A percentile compares a stretch with the other conserved stretches of the same genome.
Evolutionary conservation across 2,888 invertebrate genomes (phyloP).

Genomic region (Platycheirus rosarum): DNA sequence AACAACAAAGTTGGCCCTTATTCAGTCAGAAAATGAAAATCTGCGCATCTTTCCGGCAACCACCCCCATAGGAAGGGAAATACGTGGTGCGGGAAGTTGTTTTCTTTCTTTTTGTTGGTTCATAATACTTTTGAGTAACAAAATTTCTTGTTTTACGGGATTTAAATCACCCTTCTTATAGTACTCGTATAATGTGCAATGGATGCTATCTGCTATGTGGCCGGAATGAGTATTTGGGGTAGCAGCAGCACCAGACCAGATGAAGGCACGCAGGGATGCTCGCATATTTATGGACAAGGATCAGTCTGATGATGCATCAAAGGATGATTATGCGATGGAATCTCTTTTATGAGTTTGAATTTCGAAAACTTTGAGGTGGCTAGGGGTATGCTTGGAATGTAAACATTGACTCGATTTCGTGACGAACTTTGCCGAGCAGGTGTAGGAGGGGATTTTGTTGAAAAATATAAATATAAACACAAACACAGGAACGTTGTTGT

Average conservation of each 20-base stretch:
- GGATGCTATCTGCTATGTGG: background rate
- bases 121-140: conserved; percentile 43
- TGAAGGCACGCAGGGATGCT: background rate
- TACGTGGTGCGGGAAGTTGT: conserved; percentile 4
- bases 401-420: conserved; percentile 26
- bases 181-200: background rate
- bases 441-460: too few relatives aligned
- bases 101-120: conserved; percentile 32
- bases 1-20: conserved; percentile 14
- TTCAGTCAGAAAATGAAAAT: conserved; percentile 45
- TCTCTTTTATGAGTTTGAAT: conserved; percentile 50
- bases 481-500: too few relatives aligned
- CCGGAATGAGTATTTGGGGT: background rate
- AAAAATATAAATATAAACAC: too few relatives aligned
- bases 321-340: conserved; percentile 63
- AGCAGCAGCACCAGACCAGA: background rate
- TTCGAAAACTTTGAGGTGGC: conserved; percentile 42
- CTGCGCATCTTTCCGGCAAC: conserved; percentile 19
- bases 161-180: conserved; percentile 43
- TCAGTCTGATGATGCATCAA: conserved; percentile 66
- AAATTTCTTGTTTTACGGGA: conserved; percentile 58
- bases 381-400: conserved; percentile 53
- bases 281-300: conserved; percentile 46
- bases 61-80: background rate
- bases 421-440: conserved; percentile 7